Percentiles rank a stretch among this genome's conserved stretches.
phyloP scores from a whole-genome alignment of 2,888 invertebrate genomes.

The Apodemia duryi region DNA sequence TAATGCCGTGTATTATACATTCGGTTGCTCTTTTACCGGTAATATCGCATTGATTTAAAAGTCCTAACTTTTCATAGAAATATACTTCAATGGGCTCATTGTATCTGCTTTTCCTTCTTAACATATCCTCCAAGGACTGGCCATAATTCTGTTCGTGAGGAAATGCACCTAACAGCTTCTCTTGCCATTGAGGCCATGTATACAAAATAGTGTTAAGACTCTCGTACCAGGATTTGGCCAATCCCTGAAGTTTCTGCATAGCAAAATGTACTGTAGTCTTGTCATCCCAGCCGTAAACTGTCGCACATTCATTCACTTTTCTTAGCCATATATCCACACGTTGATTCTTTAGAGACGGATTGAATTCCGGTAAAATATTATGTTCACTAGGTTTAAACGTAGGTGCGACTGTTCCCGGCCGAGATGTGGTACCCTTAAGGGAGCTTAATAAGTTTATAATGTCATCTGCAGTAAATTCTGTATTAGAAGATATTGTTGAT shows the following conservation, averaged over 20 bases:
- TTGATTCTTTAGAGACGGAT: neutral
- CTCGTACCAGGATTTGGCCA: conserved; percentile 9
- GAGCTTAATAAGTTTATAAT: neutral
- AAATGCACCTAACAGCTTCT: conserved; percentile 4
- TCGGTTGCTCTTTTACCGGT: neutral
- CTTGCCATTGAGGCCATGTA: conserved; percentile 14
- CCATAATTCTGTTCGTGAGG: conserved; percentile 15
- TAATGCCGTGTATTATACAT: conserved; percentile 3
- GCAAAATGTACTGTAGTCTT: conserved; percentile 1
- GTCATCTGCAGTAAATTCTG: neutral
- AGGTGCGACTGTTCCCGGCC: neutral
- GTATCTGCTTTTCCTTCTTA: neutral
- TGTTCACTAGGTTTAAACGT: neutral
- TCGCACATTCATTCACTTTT: conserved; percentile 11
- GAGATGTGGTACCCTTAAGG: neutral
- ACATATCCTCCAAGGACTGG: conserved; percentile 1
- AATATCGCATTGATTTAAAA: conserved; percentile 7
- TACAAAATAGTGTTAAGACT: neutral
- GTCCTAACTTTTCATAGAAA: conserved; percentile 8
- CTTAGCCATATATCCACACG: neutral
- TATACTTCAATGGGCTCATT: conserved; percentile 12
- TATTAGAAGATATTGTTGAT: neutral
- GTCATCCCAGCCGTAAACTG: conserved; percentile 5
- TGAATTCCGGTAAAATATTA: conserved; percentile 4
- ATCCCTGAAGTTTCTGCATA: conserved; percentile 12